Evolutionary conservation across 2,888 invertebrate genomes (phyloP).

Genomic region (Drosophila nigricruria): DNA sequence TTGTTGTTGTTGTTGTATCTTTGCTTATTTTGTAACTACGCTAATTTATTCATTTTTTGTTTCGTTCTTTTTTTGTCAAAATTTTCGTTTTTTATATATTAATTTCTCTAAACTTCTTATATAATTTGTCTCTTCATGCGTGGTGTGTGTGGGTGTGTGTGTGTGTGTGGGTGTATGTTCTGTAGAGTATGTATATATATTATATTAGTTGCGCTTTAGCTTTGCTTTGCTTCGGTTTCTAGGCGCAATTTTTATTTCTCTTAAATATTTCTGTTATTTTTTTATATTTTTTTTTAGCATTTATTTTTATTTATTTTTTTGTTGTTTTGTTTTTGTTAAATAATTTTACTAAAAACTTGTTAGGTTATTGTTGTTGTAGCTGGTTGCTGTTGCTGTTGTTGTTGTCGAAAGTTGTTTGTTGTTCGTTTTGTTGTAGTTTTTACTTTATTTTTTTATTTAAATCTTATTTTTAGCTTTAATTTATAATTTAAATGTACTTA

Average conservation of each 20-base stretch:
- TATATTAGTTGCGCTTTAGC: slow-evolving; percentile 66
- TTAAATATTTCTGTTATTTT: slow-evolving; percentile 22
- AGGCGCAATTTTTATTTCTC: slow-evolving; percentile 44
- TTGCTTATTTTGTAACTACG: slow-evolving; percentile 77
- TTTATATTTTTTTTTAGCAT: slow-evolving; percentile 52
- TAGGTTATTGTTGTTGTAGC: slow-evolving; percentile 51
- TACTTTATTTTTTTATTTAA: slow-evolving; percentile 83
- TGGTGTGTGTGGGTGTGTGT: slow-evolving; percentile 49
- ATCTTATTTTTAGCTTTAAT: slow-evolving; percentile 83
- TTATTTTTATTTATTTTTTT: slow-evolving; percentile 42
- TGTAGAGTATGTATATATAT: slow-evolving; percentile 26
- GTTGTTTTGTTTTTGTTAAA: slow-evolving; percentile 40
- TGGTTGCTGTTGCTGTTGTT: slow-evolving; percentile 25
- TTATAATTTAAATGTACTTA: slow-evolving; percentile 85
- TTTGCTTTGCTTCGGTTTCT: slow-evolving; percentile 63
- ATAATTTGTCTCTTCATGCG: slow-evolving; percentile 80
- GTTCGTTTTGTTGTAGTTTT: slow-evolving; percentile 65
- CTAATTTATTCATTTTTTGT: slow-evolving; percentile 61
- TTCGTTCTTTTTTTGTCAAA: slow-evolving; percentile 47
- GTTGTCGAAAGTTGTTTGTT: slow-evolving; percentile 54
- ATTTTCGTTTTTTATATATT: slow-evolving; percentile 63
- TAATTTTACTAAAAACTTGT: slow-evolving; percentile 50
- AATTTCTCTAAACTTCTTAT: slow-evolving; percentile 82
- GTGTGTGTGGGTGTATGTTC: slow-evolving; percentile 24
- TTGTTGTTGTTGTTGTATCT: slow-evolving; percentile 46